phyloP scores from a whole-genome alignment of 2,113 vertebrate species.

The Ameiurus melas region DNA sequence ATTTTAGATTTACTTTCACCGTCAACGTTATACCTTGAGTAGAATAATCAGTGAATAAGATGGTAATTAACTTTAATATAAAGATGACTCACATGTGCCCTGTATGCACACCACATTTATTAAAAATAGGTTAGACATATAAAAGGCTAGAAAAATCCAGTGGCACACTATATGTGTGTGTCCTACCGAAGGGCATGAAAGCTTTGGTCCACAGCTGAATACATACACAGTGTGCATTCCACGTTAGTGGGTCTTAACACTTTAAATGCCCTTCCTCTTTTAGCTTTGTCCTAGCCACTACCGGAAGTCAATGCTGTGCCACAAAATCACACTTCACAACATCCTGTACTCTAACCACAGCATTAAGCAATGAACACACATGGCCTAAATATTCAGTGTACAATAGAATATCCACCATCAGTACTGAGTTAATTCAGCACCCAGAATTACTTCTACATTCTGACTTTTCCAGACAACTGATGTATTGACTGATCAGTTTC shows the following conservation, averaged over 20 bases:
- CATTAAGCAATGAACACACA: neutral
- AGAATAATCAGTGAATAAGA: neutral
- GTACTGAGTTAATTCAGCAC: neutral
- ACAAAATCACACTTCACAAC: neutral
- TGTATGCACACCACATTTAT: neutral
- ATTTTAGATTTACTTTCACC: neutral
- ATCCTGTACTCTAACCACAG: neutral
- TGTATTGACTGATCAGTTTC: neutral
- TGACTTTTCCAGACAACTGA: neutral
- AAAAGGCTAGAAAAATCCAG: neutral
- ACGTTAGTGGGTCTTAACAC: slow-evolving; percentile 33
- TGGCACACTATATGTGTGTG: slow-evolving; percentile 23
- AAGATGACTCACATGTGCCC: neutral
- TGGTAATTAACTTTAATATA: neutral
- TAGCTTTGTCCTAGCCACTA: neutral
- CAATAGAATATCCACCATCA: neutral
- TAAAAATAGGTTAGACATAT: neutral
- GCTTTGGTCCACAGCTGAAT: slow-evolving; percentile 32
- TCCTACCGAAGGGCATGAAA: slow-evolving; percentile 18
- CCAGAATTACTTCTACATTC: neutral
- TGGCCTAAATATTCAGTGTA: neutral
- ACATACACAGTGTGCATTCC: slow-evolving; percentile 33
- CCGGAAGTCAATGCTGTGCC: neutral
- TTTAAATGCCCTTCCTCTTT: slow-evolving; percentile 30
- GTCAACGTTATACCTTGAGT: neutral